Evolutionary conservation across 2,888 invertebrate genomes (phyloP).

Genomic region (Sphecodes monilicornis): DNA sequence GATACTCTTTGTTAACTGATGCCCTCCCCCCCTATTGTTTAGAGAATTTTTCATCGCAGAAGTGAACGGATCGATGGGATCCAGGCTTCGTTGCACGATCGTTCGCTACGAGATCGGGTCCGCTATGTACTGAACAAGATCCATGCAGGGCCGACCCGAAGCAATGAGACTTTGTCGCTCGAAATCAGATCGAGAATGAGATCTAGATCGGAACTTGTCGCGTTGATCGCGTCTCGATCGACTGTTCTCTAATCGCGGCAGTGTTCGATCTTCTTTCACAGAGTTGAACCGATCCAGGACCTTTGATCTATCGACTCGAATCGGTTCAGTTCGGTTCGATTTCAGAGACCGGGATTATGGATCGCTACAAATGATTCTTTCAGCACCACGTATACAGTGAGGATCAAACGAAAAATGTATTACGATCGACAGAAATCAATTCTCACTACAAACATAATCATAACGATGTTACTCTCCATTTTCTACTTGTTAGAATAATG

Average conservation of each 20-base stretch:
- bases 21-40: too few relatives aligned
- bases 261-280: constrained; percentile 57
- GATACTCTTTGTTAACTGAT: background rate
- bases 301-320: background rate
- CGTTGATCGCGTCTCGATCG: background rate
- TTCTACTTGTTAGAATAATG: constrained; percentile 42
- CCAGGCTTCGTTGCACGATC: constrained; percentile 57
- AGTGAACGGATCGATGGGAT: constrained; percentile 66
- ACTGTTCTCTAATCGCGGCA: constrained; percentile 51
- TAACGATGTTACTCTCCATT: constrained; percentile 29
- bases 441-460: constrained; percentile 47
- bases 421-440: constrained; percentile 33
- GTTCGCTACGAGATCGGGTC: constrained; percentile 51
- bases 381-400: constrained; percentile 27
- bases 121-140: constrained; percentile 72
- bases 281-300: background rate
- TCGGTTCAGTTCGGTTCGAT: background rate
- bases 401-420: constrained; percentile 28
- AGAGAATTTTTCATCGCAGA: background rate
- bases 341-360: background rate
- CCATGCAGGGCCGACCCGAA: constrained; percentile 83
- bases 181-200: background rate
- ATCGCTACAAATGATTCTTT: constrained; percentile 10
- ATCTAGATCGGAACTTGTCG: background rate
- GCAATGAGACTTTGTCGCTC: constrained; percentile 72